Evolutionary conservation across 2,888 invertebrate species (phyloP).

Genomic region (Scrobipalpa costella): DNA sequence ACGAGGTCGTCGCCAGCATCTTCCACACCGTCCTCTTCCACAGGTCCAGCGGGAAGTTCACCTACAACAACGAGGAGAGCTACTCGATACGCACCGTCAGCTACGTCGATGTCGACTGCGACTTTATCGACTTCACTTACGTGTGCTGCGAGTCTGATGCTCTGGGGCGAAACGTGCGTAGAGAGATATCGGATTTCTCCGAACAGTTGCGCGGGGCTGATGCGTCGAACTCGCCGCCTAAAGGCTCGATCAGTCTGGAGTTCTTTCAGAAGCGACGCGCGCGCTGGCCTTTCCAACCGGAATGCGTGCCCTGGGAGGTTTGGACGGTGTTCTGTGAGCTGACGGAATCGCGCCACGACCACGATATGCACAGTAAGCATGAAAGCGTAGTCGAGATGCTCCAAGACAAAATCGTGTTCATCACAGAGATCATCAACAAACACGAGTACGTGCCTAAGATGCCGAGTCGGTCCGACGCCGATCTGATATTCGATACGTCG

Average conservation of each 20-base stretch:
- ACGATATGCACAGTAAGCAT: constrained; percentile 91
- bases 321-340: constrained; percentile 97
- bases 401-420: constrained; percentile 96
- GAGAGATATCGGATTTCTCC: constrained; percentile 89
- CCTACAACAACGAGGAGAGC: constrained; percentile 95
- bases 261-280: constrained; percentile 96
- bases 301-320: constrained; percentile 98
- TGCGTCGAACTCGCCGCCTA: constrained; percentile 79
- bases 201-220: constrained; percentile 88
- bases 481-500: constrained; percentile 96
- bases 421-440: constrained; percentile 97
- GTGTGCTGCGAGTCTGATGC: constrained; percentile 95
- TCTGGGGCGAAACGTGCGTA: constrained; percentile 86
- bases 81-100: constrained; percentile 98
- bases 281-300: constrained; percentile 94
- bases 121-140: constrained; percentile 98
- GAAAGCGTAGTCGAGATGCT: constrained; percentile 94
- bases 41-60: constrained; percentile 95
- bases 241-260: constrained; percentile 95
- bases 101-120: constrained; percentile 98
- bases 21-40: constrained; percentile 96
- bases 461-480: constrained; percentile 95
- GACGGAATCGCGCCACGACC: constrained; percentile 91
- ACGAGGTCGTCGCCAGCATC: constrained; percentile 94
- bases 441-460: constrained; percentile 98